Conservation (phyloP, 2,113 vertebrate species). For the Carassius auratus region DNA sequence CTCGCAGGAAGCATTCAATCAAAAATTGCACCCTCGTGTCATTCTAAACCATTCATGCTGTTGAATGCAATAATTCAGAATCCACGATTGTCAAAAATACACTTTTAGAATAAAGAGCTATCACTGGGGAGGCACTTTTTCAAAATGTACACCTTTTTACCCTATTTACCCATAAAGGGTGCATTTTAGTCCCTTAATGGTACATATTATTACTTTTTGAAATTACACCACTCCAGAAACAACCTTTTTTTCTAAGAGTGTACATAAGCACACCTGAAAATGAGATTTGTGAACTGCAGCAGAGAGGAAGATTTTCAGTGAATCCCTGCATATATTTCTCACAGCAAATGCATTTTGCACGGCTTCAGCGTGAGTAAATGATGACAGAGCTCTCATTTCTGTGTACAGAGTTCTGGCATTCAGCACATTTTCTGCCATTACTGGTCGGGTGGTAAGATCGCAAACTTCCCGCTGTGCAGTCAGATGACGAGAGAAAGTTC, state of each 20-base stretch:
- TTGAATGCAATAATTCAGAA: background rate
- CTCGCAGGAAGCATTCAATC: background rate
- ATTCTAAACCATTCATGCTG: background rate
- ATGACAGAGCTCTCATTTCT: background rate
- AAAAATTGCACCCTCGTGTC: background rate
- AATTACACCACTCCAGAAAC: background rate
- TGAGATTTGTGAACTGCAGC: background rate
- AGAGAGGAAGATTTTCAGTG: background rate
- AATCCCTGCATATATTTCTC: background rate
- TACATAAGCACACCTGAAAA: background rate
- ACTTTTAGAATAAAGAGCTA: background rate
- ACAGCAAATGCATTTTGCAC: background rate
- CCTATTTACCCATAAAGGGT: too few relatives aligned
- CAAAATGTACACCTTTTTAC: too few relatives aligned
- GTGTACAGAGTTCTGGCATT: constrained; percentile 8
- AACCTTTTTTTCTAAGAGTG: background rate
- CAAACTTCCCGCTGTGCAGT: constrained; percentile 31
- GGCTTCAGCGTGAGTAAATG: background rate
- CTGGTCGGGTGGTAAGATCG: constrained; percentile 7
- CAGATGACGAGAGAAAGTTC: constrained; percentile 53
- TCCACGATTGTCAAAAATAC: background rate
- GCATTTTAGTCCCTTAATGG: too few relatives aligned
- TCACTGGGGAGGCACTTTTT: too few relatives aligned
- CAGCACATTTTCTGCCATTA: background rate
- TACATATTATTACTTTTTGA: background rate